phyloP scores from a whole-genome alignment of 2,888 invertebrate genomes.

The Euzophera pinguis region DNA sequence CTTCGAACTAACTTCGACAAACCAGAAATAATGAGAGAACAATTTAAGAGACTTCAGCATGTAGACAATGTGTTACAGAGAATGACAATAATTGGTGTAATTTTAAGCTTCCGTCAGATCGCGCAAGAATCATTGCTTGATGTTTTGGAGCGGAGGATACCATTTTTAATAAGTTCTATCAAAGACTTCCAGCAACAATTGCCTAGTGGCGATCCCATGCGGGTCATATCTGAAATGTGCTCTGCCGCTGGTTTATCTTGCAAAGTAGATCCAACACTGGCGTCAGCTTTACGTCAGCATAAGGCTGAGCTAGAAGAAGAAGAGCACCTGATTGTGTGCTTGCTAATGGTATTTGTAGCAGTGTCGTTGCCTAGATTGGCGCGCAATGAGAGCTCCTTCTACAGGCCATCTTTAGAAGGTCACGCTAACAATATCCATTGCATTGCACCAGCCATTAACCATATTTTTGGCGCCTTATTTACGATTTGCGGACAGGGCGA shows the following conservation, averaged over 20 bases:
- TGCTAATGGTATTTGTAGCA: constrained; percentile 99
- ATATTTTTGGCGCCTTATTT: constrained; percentile 97
- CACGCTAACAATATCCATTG: constrained; percentile 99
- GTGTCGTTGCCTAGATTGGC: constrained; percentile 98
- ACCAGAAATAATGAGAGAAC: constrained; percentile 98
- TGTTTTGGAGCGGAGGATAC: constrained; percentile 95
- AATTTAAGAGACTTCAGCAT: constrained; percentile 92
- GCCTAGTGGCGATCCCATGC: constrained; percentile 92
- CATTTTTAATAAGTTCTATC: constrained; percentile 96
- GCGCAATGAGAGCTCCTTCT: constrained; percentile 92
- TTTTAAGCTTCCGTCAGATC: constrained; percentile 95
- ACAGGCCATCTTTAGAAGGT: constrained; percentile 91
- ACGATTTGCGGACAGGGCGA: constrained; percentile 97
- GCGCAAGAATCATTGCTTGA: constrained; percentile 96
- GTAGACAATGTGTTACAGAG: constrained; percentile 97
- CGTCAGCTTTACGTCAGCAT: constrained; percentile 92
- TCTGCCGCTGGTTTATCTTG: constrained; percentile 96
- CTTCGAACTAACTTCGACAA: constrained; percentile 98
- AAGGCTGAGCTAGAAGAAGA: constrained; percentile 94
- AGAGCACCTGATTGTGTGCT: constrained; percentile 95
- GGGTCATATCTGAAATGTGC: constrained; percentile 98
- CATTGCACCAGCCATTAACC: constrained; percentile 97
- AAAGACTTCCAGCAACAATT: constrained; percentile 96
- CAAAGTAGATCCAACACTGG: constrained; percentile 96
- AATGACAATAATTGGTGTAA: constrained; percentile 99